Evolutionary conservation across 2,113 vertebrate genomes (phyloP).

Genomic region (Ciconia boyciana): DNA sequence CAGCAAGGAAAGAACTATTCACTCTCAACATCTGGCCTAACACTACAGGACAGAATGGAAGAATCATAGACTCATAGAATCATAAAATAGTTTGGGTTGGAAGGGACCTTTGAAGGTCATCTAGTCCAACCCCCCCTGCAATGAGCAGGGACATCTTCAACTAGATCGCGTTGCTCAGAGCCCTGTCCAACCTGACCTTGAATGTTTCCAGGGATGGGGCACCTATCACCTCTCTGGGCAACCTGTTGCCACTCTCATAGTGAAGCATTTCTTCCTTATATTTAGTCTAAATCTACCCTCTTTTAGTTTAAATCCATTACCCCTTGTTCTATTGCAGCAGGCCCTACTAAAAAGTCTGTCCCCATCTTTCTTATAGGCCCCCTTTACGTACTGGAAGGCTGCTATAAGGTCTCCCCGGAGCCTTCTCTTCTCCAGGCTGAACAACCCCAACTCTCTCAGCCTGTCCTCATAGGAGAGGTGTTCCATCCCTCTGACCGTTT

Average conservation of each 20-base stretch:
- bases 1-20: not conserved
- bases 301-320: not conserved
- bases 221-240: not conserved
- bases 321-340: not conserved
- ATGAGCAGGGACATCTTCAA: not conserved
- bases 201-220: not conserved
- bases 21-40: not conserved
- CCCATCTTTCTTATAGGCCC: not conserved
- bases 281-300: not conserved
- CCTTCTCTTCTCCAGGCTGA: not conserved
- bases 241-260: not conserved
- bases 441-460: not conserved
- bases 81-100: not conserved
- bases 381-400: not conserved
- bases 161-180: not conserved
- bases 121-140: not conserved
- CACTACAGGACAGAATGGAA: not conserved
- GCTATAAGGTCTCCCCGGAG: not conserved
- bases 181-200: not conserved
- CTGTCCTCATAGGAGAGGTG: not conserved
- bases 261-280: not conserved
- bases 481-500: not conserved
- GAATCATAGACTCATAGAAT: not conserved
- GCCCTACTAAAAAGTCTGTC: not conserved
- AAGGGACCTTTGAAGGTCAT: not conserved